Evolutionary conservation across 2,888 invertebrate genomes (phyloP).

Genomic region (Bruchidius siliquastri): DNA sequence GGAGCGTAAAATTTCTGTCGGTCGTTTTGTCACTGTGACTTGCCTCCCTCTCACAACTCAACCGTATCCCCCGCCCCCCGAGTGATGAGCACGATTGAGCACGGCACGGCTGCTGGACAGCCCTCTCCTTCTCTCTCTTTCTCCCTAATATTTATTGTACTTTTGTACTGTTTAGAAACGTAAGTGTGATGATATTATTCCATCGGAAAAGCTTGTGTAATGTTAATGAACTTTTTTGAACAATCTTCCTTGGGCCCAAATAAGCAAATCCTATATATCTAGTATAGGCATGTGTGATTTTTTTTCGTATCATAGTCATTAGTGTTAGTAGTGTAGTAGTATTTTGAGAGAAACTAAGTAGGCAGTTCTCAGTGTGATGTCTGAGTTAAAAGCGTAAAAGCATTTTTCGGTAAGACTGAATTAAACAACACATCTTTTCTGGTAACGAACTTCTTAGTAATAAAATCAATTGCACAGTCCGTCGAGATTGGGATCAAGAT

Average conservation of each 20-base stretch:
- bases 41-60: slow-evolving; percentile 15
- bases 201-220: slow-evolving; percentile 39
- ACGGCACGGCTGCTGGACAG: slow-evolving; percentile 39
- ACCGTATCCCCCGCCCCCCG: slow-evolving; percentile 11
- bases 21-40: slow-evolving; percentile 21
- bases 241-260: slow-evolving; percentile 51
- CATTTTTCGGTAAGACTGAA: slow-evolving; percentile 50
- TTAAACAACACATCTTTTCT: slow-evolving; percentile 49
- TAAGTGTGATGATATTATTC: slow-evolving; percentile 41
- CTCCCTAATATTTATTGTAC: slow-evolving; percentile 28
- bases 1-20: neutral
- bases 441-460: slow-evolving; percentile 46
- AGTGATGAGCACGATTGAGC: slow-evolving; percentile 23
- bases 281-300: slow-evolving; percentile 49
- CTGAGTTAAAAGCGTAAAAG: slow-evolving; percentile 30
- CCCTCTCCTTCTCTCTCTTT: slow-evolving; percentile 16
- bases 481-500: slow-evolving; percentile 25
- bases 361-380: slow-evolving; percentile 26
- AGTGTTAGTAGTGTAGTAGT: slow-evolving; percentile 42
- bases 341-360: slow-evolving; percentile 24
- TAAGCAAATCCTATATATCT: slow-evolving; percentile 45
- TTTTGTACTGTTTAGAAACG: slow-evolving; percentile 35
- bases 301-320: slow-evolving; percentile 48
- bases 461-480: slow-evolving; percentile 37
- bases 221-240: slow-evolving; percentile 39